These are phyloP conservation scores for Drosophila nigritarsus DNA, from an alignment of 2,888 invertebrate species.

Conservation along the genomic window DNA sequence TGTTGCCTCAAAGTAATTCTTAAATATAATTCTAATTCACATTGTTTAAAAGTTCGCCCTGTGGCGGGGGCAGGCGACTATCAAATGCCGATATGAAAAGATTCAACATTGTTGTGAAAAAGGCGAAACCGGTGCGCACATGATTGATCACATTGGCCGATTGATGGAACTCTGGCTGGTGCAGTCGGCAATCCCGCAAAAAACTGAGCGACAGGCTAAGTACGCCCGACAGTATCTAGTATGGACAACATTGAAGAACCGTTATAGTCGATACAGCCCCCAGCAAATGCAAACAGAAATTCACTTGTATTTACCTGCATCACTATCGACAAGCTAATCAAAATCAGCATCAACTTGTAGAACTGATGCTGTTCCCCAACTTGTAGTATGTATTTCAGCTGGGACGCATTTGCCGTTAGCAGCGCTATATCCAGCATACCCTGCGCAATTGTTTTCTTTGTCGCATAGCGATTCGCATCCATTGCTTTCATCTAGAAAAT, in stretches of 20 bases:
- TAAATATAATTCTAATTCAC: slow-evolving; percentile 47
- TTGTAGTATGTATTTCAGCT: slow-evolving; percentile 94
- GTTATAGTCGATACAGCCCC: slow-evolving; percentile 44
- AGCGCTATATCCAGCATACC: slow-evolving; percentile 95
- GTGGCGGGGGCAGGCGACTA: slow-evolving; percentile 85
- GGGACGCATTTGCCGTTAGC: slow-evolving; percentile 94
- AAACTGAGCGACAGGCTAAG: slow-evolving; percentile 91
- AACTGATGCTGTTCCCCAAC: slow-evolving; percentile 94
- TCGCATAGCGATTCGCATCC: slow-evolving; percentile 95
- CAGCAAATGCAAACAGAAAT: neutral
- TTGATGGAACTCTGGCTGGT: slow-evolving; percentile 88
- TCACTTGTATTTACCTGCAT: slow-evolving; percentile 89
- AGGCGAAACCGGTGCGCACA: slow-evolving; percentile 89
- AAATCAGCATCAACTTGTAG: slow-evolving; percentile 91
- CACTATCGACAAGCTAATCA: slow-evolving; percentile 93
- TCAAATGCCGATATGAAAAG: slow-evolving; percentile 92
- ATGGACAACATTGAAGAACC: slow-evolving; percentile 48
- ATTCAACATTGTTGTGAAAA: slow-evolving; percentile 91
- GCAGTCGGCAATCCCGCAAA: slow-evolving; percentile 91
- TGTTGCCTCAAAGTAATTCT: neutral
- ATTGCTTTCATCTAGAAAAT: slow-evolving; percentile 88
- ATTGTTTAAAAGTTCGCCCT: slow-evolving; percentile 71
- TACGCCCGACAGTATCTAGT: slow-evolving; percentile 90
- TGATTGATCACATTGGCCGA: slow-evolving; percentile 91
- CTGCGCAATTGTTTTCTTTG: slow-evolving; percentile 96